These are phyloP conservation scores for Scaptomyza parva DNA, from an alignment of 2,888 invertebrate genomes.

Conservation along the genomic window DNA sequence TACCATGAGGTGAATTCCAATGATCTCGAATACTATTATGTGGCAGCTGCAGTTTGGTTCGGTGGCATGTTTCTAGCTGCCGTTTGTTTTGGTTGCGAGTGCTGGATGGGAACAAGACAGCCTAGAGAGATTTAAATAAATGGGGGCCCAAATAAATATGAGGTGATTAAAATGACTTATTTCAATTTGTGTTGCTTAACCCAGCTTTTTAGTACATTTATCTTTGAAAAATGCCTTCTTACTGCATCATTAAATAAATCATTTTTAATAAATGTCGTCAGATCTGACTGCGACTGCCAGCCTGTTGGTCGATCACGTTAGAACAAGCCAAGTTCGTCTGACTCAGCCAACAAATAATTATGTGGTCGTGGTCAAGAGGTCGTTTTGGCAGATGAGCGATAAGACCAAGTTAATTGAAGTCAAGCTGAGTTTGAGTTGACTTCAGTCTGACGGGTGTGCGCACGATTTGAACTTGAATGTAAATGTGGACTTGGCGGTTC, in stretches of 20 bases:
- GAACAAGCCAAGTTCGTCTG: background rate
- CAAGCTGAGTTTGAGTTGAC: constrained; percentile 22
- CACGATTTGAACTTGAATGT: constrained; percentile 47
- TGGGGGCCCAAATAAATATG: background rate
- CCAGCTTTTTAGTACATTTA: background rate
- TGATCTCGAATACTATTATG: constrained; percentile 60
- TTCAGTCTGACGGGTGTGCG: constrained; percentile 13
- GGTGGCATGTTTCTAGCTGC: constrained; percentile 44
- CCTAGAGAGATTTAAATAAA: too few relatives aligned
- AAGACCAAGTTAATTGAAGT: constrained; percentile 29
- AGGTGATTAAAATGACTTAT: too few relatives aligned
- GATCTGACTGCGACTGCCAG: background rate
- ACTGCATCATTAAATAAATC: background rate
- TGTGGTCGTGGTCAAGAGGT: constrained; percentile 55
- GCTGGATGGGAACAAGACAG: constrained; percentile 4
- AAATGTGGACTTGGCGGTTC: constrained; percentile 26
- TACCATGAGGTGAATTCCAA: constrained; percentile 58
- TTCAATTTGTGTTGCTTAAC: background rate
- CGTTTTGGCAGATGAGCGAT: constrained; percentile 65
- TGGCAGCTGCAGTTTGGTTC: constrained; percentile 42
- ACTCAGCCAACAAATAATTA: constrained; percentile 3
- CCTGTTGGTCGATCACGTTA: constrained; percentile 1
- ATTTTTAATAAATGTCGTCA: background rate
- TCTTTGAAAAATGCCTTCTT: background rate
- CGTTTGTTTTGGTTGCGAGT: constrained; percentile 40